Evolutionary conservation across 35 echinoderm and acorn worm species (phyloP), one percentile per base, ranked within the genome.

Genomic region (Lytechinus pictus): DNA sequence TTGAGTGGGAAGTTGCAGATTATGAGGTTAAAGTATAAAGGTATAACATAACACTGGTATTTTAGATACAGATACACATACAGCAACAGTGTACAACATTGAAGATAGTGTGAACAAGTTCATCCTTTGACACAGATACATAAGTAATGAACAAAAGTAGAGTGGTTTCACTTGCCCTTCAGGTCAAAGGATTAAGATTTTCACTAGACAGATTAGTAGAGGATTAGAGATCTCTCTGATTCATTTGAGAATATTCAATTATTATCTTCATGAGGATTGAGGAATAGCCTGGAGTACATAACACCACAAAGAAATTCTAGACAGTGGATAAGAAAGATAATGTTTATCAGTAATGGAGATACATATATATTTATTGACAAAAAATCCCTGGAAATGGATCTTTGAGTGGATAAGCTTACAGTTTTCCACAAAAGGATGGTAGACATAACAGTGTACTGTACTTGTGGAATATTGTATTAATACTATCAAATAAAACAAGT

Each of bases 171-270:
- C n/a, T 24, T 79, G 14, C 66, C 66, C 66, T 24, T 79, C 19
- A 79, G 66, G 66, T 79, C 66, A 79, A 79, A 79, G 66, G 66
- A 79, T 79, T 79, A 79, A 79, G 21, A 79, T n/a, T 19, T 79
- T 7, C 66, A 79, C 66, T 16, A 79, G 66, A 79, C 66, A 79
- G 66, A 79, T 79, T 79, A 79, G 21, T 79, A 79, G 66, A 24
- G 19, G 66, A 79, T 79, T n/a, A 79, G 66, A 79, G 19, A 79
- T 79, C 19, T 19, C 66, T 79, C 66, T 79, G 66, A 79, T 79
- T 79, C 66, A 79, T 79, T 24, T n/a, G 66, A 79, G 66, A 79
- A 79, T 24, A 79, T 24, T 5, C 61, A 71, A 24, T 24, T 71
- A 71, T 71, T 71, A 4, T 71, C 11, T 71, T 71, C 5, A 3